Conservation (phyloP, 2,113 vertebrate species). For the Rattus rattus region DNA sequence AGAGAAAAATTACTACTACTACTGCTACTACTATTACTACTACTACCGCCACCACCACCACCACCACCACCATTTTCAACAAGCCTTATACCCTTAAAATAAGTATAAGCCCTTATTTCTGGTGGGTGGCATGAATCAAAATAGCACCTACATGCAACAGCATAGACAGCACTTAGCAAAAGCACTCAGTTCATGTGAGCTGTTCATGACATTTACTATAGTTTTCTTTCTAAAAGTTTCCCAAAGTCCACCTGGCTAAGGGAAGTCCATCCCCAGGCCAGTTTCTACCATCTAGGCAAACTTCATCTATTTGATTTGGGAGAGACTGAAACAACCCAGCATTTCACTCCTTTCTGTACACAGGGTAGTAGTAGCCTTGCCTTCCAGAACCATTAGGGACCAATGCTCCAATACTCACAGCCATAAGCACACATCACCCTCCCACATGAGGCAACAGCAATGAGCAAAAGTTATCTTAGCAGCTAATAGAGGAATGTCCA, state of each 20-base stretch:
- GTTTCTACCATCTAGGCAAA: not conserved
- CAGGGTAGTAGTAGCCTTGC: not conserved
- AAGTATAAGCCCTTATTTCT: not conserved
- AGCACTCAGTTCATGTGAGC: not conserved
- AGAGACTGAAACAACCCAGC: not conserved
- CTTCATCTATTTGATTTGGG: not conserved
- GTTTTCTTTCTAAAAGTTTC: not conserved
- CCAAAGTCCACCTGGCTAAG: not conserved
- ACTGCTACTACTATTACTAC: no score
- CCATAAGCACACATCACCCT: not conserved
- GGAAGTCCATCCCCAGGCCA: not conserved
- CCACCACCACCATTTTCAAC: not conserved
- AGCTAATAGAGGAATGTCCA: not conserved
- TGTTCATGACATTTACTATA: not conserved
- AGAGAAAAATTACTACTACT: not conserved
- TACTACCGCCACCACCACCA: no score
- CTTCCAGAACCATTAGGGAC: not conserved
- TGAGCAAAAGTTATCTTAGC: not conserved
- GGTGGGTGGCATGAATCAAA: not conserved
- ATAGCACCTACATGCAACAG: not conserved
- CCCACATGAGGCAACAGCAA: not conserved
- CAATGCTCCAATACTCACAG: accelerated
- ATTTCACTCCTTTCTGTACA: not conserved
- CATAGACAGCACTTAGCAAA: not conserved
- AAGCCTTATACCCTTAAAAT: no score